These are phyloP conservation scores for Poecile montanus DNA, from an alignment of 2,797 vertebrate species.

Conservation along the genomic window DNA sequence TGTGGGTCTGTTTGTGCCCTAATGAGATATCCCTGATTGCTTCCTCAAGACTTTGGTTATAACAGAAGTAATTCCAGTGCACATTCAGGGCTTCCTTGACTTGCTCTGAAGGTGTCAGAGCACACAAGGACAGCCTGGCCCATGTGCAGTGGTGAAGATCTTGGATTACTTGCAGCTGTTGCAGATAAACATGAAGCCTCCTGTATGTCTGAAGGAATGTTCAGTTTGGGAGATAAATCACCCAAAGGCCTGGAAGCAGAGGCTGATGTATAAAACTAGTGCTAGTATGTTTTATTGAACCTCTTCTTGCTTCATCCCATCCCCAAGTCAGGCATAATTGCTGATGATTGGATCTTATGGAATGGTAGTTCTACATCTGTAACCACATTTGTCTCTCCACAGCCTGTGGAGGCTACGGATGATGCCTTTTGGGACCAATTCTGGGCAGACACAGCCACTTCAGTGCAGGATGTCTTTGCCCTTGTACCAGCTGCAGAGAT, in stretches of 20 bases:
- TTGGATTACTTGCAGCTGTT: background rate
- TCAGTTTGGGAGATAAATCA: background rate
- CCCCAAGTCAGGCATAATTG: background rate
- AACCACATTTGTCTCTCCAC: background rate
- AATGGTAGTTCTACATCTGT: background rate
- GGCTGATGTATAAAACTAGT: background rate
- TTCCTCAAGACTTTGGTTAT: background rate
- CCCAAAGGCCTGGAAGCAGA: background rate
- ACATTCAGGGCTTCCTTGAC: background rate
- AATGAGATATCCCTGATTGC: background rate
- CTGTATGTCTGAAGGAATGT: background rate
- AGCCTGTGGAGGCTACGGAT: slow-evolving; percentile 97
- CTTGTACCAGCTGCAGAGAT: slow-evolving; percentile 97
- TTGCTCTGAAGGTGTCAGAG: background rate
- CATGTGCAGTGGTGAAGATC: fast-evolving
- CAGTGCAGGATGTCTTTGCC: slow-evolving; percentile 96
- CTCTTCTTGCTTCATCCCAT: background rate
- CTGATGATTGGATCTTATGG: background rate
- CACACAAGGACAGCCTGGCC: background rate
- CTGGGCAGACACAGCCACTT: slow-evolving; percentile 94
- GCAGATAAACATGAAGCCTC: background rate
- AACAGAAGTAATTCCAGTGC: background rate
- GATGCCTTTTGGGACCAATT: slow-evolving; percentile 99
- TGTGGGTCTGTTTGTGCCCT: fast-evolving
- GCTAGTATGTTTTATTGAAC: background rate